Base-by-base conservation (phyloP, 2,888 invertebrate species). In the Dasypolia templi region DNA sequence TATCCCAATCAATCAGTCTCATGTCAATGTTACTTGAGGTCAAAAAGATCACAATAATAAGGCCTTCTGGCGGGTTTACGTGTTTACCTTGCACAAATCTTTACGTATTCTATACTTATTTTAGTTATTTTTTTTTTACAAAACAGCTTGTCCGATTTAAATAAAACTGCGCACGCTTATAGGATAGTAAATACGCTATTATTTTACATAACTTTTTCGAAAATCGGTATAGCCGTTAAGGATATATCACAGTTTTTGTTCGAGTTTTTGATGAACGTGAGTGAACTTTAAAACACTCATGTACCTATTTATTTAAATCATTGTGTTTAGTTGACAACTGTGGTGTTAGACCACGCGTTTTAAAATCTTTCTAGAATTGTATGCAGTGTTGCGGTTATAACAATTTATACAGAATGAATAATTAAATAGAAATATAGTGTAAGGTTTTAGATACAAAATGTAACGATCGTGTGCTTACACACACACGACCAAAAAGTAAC, bases 21-120 rank as follows among this genome's bases (percentile, higher is more conserved):
- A 51, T 26, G 42, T 72, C 53, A 77, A 67, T 64, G n/a, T 55
- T 19, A 58, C 17, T 29, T 5, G 63, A 72, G 66, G 82, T 72
- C 77, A 51, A 39, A 59, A 5, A 29, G 3, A 58, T 42, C 70
- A 76, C 26, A 56, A 2, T 51, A 53, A 5, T n/a, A n/a, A 26
- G 22, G 29, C n/a, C n/a, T 39, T 42, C n/a, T 17, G 19, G 11
- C n/a, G 14, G 7, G 46, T 14, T 9, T 19, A 14, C n/a, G 14
- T 5, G 46, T 14, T 9, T 19, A 14, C 42, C n/a, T 51, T 32
- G 49, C 22, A 12, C 61, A 9, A 22, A 44, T 62, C n/a, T 12
- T 1, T 2, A 29, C 14, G n/a, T 29, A 1, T 26, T n/a, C n/a
- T n/a, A n/a, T n/a, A n/a, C n/a, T n/a, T n/a, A n/a, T n/a, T n/a